A percentile compares a stretch with the other conserved stretches of the same genome.
Evolutionary conservation across 92 coral and sea anemone genomes (phyloP).

Genomic region (Virgularia gustaviana): DNA sequence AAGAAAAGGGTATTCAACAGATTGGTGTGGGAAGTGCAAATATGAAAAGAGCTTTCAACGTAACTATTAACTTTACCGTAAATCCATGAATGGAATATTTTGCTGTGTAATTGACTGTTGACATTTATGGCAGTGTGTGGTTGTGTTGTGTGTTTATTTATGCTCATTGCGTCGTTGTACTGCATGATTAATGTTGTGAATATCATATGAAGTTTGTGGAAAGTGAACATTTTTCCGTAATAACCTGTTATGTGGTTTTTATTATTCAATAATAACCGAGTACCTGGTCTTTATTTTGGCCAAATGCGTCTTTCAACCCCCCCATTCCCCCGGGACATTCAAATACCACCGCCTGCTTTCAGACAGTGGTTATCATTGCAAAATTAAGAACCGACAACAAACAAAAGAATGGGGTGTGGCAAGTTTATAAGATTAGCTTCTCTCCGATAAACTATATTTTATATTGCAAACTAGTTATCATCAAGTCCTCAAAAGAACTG

Average conservation of each 20-base stretch:
- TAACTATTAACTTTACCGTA: constrained; percentile 11
- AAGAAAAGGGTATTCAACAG: not conserved
- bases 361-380: too few relatives aligned
- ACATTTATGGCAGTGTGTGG: not conserved
- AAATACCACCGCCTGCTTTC: too few relatives aligned
- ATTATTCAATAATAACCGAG: not conserved
- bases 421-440: too few relatives aligned
- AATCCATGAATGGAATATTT: not conserved
- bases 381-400: too few relatives aligned
- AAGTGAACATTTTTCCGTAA: not conserved
- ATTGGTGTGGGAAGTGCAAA: not conserved
- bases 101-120: not conserved
- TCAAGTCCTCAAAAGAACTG: too few relatives aligned
- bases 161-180: not conserved
- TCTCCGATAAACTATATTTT: too few relatives aligned
- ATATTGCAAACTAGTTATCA: too few relatives aligned
- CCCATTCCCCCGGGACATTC: too few relatives aligned
- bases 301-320: too few relatives aligned
- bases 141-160: not conserved
- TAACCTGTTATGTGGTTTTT: not conserved
- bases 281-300: too few relatives aligned
- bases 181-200: not conserved
- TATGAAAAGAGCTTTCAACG: not conserved
- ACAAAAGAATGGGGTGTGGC: too few relatives aligned
- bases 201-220: not conserved